phyloP scores from a whole-genome alignment of 1,140 invertebrate species.

The Delia radicum region DNA sequence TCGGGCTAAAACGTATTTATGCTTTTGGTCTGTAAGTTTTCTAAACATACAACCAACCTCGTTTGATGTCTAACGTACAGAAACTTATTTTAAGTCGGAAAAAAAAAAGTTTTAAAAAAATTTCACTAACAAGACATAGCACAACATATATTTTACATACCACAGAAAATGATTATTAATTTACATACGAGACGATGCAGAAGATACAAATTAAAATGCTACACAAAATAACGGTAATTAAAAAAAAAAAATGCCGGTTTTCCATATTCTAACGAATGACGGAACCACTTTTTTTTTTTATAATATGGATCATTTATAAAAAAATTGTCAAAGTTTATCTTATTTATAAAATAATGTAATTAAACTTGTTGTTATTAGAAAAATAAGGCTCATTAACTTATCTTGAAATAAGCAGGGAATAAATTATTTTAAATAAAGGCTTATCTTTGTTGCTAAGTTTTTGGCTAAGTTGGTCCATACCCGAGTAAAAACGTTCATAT shows the following conservation, averaged over 20 bases:
- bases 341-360: too few species aligned
- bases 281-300: background rate
- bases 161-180: slow-evolving; percentile 17
- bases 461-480: too few species aligned
- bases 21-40: background rate
- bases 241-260: background rate
- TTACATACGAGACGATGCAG: too few species aligned
- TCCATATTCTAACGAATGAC: background rate
- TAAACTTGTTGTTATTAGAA: too few species aligned
- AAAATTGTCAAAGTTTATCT: too few species aligned
- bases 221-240: too few species aligned
- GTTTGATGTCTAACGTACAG: background rate
- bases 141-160: slow-evolving; percentile 22
- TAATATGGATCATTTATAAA: background rate
- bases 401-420: too few species aligned
- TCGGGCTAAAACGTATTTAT: background rate
- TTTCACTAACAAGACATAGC: background rate
- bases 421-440: too few species aligned
- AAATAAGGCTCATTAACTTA: too few species aligned
- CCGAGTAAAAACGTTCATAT: too few species aligned
- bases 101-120: background rate
- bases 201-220: background rate
- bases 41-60: background rate
- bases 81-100: background rate
- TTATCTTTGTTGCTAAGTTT: too few species aligned